Conservation (phyloP, 1,140 invertebrate genomes). For the Leptestheria dahalacensis region DNA sequence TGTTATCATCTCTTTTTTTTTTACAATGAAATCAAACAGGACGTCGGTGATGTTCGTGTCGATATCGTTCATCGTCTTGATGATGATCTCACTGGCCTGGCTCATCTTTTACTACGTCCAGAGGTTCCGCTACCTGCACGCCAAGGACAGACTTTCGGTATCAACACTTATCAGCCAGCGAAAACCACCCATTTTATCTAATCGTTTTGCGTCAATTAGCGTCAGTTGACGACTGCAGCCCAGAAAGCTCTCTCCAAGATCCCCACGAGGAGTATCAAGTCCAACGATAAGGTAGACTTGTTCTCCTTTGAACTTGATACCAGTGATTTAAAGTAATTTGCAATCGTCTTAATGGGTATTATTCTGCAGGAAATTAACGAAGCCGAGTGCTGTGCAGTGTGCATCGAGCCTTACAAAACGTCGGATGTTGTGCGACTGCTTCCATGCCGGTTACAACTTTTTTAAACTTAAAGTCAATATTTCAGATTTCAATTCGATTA, state of each 20-base stretch:
- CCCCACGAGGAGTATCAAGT: constrained; percentile 66
- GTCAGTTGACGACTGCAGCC: constrained; percentile 68
- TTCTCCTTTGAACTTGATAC: background rate
- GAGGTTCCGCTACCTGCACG: constrained; percentile 78
- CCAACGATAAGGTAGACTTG: constrained; percentile 53
- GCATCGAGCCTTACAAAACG: constrained; percentile 74
- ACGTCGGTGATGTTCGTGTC: constrained; percentile 83
- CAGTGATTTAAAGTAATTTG: background rate
- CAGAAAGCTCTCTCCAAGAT: constrained; percentile 82
- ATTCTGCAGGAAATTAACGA: constrained; percentile 53
- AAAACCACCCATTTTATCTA: no score
- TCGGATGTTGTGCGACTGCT: constrained; percentile 66
- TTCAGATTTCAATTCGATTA: background rate
- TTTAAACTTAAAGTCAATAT: background rate
- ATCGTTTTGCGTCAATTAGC: no score
- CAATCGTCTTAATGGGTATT: constrained; percentile 1
- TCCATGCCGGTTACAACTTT: constrained; percentile 59
- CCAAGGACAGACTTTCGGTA: constrained; percentile 66
- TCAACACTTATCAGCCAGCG: constrained; percentile 28
- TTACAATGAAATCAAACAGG: constrained; percentile 40
- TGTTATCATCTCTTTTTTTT: constrained; percentile 20
- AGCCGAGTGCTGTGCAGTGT: constrained; percentile 78
- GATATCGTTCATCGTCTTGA: constrained; percentile 83
- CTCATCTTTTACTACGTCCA: constrained; percentile 89
- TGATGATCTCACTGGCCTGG: constrained; percentile 87